phyloP scores from a whole-genome alignment of 2,888 invertebrate genomes.

The Choreutis nemorana region DNA sequence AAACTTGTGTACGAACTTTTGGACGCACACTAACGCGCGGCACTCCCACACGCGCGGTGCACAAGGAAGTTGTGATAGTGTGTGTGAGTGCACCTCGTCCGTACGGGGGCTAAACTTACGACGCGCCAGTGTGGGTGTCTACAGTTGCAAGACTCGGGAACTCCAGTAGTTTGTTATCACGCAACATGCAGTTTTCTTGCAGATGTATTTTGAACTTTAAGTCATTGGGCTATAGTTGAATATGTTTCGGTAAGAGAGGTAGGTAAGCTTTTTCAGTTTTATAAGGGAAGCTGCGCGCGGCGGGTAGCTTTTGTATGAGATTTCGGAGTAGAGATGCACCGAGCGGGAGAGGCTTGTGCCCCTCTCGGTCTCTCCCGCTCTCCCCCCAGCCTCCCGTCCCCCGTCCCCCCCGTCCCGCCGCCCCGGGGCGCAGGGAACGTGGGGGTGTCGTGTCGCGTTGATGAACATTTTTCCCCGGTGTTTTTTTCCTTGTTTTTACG shows the following conservation, averaged over 20 bases:
- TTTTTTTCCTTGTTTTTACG: slow-evolving; percentile 61
- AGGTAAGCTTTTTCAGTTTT: slow-evolving; percentile 20
- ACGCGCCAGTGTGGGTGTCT: slow-evolving; percentile 34
- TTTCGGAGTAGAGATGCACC: slow-evolving; percentile 58
- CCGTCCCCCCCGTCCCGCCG: slow-evolving; percentile 6
- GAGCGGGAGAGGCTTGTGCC: slow-evolving; percentile 40
- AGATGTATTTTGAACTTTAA: slow-evolving; percentile 2
- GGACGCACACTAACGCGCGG: slow-evolving; percentile 26
- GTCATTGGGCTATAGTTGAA: slow-evolving; percentile 9
- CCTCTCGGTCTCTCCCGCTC: too few relatives aligned
- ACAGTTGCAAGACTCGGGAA: slow-evolving; percentile 56
- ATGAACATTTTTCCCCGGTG: slow-evolving; percentile 66
- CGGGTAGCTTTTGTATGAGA: slow-evolving; percentile 64
- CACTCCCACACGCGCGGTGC: slow-evolving; percentile 20
- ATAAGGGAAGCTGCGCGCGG: slow-evolving; percentile 35
- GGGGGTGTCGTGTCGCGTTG: slow-evolving; percentile 60
- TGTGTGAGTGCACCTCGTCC: slow-evolving; percentile 43
- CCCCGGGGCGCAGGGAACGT: slow-evolving; percentile 26
- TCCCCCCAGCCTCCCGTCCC: too few relatives aligned
- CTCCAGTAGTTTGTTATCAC: slow-evolving; percentile 24
- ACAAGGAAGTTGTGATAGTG: slow-evolving; percentile 38
- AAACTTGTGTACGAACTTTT: slow-evolving; percentile 63
- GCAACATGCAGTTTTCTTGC: slow-evolving; percentile 13
- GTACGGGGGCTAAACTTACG: slow-evolving; percentile 55
- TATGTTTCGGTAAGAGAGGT: slow-evolving; percentile 6